phyloP scores from a whole-genome alignment of 2,113 vertebrate genomes.

The Poicephalus gulielmi region DNA sequence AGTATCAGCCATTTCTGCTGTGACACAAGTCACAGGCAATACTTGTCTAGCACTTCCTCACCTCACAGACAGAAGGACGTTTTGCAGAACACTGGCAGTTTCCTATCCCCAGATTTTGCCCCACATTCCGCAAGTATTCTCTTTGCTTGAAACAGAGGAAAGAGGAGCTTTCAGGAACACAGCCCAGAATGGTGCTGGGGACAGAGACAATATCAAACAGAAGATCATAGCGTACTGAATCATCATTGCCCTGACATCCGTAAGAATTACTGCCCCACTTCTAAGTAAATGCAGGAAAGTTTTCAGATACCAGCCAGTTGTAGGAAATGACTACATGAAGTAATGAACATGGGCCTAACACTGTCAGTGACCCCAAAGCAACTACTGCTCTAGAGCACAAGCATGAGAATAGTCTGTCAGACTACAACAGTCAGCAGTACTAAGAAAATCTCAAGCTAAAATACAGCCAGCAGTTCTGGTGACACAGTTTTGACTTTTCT shows the following conservation, averaged over 20 bases:
- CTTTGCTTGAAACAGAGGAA: not conserved
- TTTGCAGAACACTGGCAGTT: not conserved
- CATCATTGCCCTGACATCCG: not conserved
- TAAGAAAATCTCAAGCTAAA: not conserved
- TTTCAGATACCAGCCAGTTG: not conserved
- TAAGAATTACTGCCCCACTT: not conserved
- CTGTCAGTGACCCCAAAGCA: not conserved
- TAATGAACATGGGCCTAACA: not conserved
- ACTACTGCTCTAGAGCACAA: rapidly evolving
- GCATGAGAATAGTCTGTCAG: not conserved
- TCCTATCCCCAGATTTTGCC: not conserved
- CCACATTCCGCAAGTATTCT: not conserved
- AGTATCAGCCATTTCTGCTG: rapidly evolving
- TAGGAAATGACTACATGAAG: not conserved
- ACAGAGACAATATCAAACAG: not conserved
- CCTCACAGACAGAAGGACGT: not conserved
- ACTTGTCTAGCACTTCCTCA: not conserved
- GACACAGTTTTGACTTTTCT: not conserved
- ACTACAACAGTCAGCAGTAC: not conserved
- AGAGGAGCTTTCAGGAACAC: not conserved
- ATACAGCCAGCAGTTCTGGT: not conserved
- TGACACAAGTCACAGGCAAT: not conserved
- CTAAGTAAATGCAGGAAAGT: not conserved
- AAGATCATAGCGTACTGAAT: not conserved
- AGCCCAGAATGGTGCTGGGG: not conserved